Evolutionary conservation across 2,888 invertebrate species (phyloP), one percentile per base, ranked within the genome.

Genomic region (Meiosimyza decipiens): DNA sequence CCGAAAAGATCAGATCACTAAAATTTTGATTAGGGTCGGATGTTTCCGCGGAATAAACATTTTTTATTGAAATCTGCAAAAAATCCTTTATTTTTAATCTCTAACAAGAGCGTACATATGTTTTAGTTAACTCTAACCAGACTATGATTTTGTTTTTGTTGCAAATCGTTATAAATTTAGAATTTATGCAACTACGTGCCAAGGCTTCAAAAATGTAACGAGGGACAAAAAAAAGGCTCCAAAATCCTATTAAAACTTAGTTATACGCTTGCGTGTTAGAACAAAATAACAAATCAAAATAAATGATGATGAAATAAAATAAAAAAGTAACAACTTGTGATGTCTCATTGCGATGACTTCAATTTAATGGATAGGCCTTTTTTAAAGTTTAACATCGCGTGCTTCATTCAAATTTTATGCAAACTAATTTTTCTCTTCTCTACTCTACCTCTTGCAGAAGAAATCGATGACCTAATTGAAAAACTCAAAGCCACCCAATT

Each of bases 381-480:
- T 28, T 28, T 28, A 18, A 28, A 28, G 11, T 57, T 28, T 13
- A 11, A 22, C 28, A 63, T 63, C 47, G 63, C 63, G 63, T 63
- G 63, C 49, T 47, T 47, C 6, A 13, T 49, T 18, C 47, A 40
- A 40, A 49, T 63, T 49, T 47, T 47, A 63, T 49, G 49, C 16
- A 63, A 47, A n/a, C 62, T 40, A 40, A 13, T 16, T 63, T 63
- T 57, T 57, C 40, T 28, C 28, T 55, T 18, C 55, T 67, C 55
- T 9, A 40, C 16, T 70, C 52, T 18, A n/a, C 51, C 18, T 55
- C 40, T 18, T 51, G n/a, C 76, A 87, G 86, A 79, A 71, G 86
- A 86, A 82, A 85, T 87, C 59, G 86, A 86, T 77, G 87, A 86
- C 76, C 82, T 87, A 70, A 85, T 87, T 77, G 83, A 85, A 75